Evolutionary conservation across 2,888 invertebrate genomes (phyloP).

Genomic region (Myopa testacea): DNA sequence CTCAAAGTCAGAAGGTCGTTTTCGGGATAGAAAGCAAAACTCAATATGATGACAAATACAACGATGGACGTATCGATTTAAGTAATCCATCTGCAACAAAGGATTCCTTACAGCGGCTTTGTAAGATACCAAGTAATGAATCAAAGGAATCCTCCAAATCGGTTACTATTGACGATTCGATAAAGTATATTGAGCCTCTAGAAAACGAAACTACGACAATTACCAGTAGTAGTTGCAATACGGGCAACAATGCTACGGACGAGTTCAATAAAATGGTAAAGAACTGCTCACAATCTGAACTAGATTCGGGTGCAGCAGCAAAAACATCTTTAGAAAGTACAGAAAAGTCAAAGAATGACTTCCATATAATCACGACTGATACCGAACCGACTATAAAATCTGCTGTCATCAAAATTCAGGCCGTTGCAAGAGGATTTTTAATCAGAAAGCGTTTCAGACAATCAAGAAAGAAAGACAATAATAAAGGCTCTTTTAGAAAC

Average conservation of each 20-base stretch:
- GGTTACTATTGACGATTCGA: conserved; percentile 55
- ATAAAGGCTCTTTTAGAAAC: conserved; percentile 62
- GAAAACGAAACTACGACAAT: conserved; percentile 45
- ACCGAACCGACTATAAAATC: conserved; percentile 66
- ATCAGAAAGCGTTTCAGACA: conserved; percentile 59
- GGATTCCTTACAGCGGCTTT: conserved; percentile 52
- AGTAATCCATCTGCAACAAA: conserved; percentile 42
- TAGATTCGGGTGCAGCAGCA: conserved; percentile 58
- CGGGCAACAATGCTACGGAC: conserved; percentile 55
- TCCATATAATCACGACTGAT: conserved; percentile 63
- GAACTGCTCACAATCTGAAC: conserved; percentile 64
- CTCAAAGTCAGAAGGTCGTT: conserved; percentile 52
- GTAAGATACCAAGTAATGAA: conserved; percentile 55
- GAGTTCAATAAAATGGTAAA: conserved; percentile 63
- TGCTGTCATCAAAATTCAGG: conserved; percentile 65
- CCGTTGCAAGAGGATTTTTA: conserved; percentile 62
- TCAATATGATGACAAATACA: background rate
- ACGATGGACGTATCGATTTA: background rate
- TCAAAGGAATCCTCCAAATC: conserved; percentile 53
- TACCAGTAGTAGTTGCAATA: conserved; percentile 52
- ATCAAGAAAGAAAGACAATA: conserved; percentile 51
- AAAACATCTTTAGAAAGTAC: conserved; percentile 27
- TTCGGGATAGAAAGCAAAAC: conserved; percentile 47
- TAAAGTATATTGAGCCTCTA: conserved; percentile 43
- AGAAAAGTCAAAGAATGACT: conserved; percentile 51